Evolutionary conservation across 2,113 vertebrate species (phyloP), one percentile per base, ranked within the genome.

Genomic region (Tetrax tetrax): DNA sequence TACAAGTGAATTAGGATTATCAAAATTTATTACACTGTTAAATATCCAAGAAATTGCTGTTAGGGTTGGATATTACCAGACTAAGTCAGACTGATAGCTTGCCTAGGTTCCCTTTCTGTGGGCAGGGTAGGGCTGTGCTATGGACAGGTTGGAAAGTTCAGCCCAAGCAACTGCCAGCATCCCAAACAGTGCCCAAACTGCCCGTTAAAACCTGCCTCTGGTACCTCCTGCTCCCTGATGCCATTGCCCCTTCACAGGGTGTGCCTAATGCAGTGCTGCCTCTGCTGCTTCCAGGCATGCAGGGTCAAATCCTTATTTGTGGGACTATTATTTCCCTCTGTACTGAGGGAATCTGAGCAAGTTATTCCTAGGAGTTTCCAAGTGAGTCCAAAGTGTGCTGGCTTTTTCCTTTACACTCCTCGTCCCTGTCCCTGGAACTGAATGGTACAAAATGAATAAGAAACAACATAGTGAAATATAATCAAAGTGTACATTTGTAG

Each of bases 191-290:
- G 12, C 37, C 38, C 47, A 38, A 59, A 68, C 7, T 53, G 18
- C 13, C 48, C 1, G 3, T 8, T 21, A 60, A 81, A 93, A 68
- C 14, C 53, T 5, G 0, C 6, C 12, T 28, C 5, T 23, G 22
- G 10, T 28, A 21, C 10, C 21, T 64, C 17, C 20, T 63, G 69
- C 19, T 56, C n/a, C 47, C 31, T 47, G 27, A 45, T 51, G 28
- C 20, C 9, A 7, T 8, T 31, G 65, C 6, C 35, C 29, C 19
- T 72, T 76, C 21, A 9, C 5, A 72, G 19, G 4, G 4, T 0
- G 1, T 76, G 11, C 8, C 31, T 71, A 27, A 24, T 0, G 1
- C 31, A 20, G 12, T 4, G 1, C 23, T 61, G 35, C 38, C 6
- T 79, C 27, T 79, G 53, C 45, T 90, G 61, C 33, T 35, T 51